Base-by-base conservation (phyloP, 2,797 vertebrate species). In the Petrocephalus sullivani region DNA sequence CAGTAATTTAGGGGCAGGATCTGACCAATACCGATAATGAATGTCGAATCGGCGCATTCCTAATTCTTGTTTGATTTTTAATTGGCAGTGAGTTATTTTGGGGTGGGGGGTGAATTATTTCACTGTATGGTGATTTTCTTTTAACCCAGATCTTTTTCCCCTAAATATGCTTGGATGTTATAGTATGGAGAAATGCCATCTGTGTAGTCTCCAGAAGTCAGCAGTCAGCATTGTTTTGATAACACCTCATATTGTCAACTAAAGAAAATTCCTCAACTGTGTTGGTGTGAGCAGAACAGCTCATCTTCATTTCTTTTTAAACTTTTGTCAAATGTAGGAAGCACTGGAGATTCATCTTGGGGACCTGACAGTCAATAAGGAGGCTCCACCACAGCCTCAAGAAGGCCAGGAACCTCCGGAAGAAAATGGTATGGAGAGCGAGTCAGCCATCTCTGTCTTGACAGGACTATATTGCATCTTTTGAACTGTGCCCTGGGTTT, bases 261-360 rank as follows among this genome's bases (percentile, higher is more conserved):
- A 71, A 71, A 23, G 64, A 71, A 71, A 71, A 71, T n/a, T 64
- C 3, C n/a, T 33, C 16, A 23, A 21, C 23, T 64, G 60, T 9
- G 67, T 67, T 46, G 58, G 28, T 60, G 37, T n/a, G 58, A 16
- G 19, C 12, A 37, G 53, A 21, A 23, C 19, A 57, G 54, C 37
- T 28, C 51, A 1, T 78, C 28, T 23, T 75, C 87, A 4, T 56
- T 4, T 51, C 4, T 16, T 21, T 21, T 10, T 87, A 23, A 71
- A 10, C 64, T 84, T 88, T 2, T 33, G 6, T 89, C 84, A 89
- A 53, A 87, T 4, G 89, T 92, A 96, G 96, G 95, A 96, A 91
- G 96, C 96, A 5, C 94, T 96, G 41, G 92, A 92, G 89, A 93
- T 94, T 89, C 96, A 96, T 90, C 85, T 95, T 0, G 90, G 91